phyloP scores from a whole-genome alignment of 2,797 vertebrate genomes.

The Etheostoma perlongum region DNA sequence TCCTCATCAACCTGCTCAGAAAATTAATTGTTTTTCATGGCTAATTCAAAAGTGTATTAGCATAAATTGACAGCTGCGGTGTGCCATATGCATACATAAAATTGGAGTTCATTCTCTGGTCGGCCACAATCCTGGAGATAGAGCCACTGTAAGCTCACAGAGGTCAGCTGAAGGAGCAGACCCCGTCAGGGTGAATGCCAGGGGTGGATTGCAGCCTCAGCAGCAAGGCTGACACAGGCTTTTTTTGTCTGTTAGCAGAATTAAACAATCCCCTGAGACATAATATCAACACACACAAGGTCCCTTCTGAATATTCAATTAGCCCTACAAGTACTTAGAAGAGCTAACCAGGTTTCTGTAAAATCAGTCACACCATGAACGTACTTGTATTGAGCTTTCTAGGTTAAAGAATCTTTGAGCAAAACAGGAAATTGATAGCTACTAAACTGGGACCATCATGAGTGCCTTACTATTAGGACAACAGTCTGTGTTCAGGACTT shows the following conservation, averaged over 20 bases:
- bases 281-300: conserved; percentile 78
- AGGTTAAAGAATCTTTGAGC: conserved; percentile 12
- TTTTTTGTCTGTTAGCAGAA: conserved; percentile 82
- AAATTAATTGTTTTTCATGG: conserved; percentile 80
- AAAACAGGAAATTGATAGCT: conserved; percentile 17
- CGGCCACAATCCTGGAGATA: conserved; percentile 55
- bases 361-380: conserved; percentile 35
- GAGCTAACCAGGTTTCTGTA: conserved; percentile 48
- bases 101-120: conserved; percentile 69
- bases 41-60: conserved; percentile 78
- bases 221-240: conserved; percentile 70
- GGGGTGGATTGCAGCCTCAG: conserved; percentile 77
- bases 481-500: conserved; percentile 37
- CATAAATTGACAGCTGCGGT: conserved; percentile 78
- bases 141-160: conserved; percentile 68
- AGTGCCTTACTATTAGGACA: conserved; percentile 35
- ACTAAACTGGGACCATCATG: conserved; percentile 30
- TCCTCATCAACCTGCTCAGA: conserved; percentile 72
- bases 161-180: conserved; percentile 78
- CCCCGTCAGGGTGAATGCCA: conserved; percentile 68
- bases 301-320: conserved; percentile 78
- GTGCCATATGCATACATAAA: conserved; percentile 72
- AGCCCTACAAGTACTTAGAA: conserved; percentile 47
- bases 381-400: conserved; percentile 13
- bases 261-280: conserved; percentile 78